Percentiles rank a stretch among this genome's conserved stretches.
Conservation (phyloP, 2,888 invertebrate genomes). For the Ctena decussata region DNA sequence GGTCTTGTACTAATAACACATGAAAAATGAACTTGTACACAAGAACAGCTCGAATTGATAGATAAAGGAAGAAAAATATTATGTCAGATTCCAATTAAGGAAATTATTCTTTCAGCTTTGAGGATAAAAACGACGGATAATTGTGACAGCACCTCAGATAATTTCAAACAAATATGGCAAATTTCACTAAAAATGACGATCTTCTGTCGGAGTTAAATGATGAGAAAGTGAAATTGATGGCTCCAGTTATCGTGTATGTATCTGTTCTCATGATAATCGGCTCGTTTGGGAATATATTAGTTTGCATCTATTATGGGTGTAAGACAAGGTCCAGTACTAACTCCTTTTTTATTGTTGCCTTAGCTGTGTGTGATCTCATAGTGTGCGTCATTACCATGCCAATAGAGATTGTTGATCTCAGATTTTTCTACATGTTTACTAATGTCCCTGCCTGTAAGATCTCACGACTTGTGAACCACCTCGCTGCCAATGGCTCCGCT, state of each 20-base stretch:
- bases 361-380: constrained; percentile 74
- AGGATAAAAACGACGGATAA: too few species aligned
- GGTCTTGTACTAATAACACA: too few species aligned
- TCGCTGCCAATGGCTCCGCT: constrained; percentile 68
- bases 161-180: constrained; percentile 32
- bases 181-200: constrained; percentile 2
- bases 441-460: constrained; percentile 67
- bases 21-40: too few species aligned
- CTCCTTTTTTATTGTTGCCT: constrained; percentile 70
- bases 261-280: constrained; percentile 70
- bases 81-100: too few species aligned
- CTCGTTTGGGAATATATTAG: constrained; percentile 72
- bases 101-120: too few species aligned
- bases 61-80: too few species aligned
- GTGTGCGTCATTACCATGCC: constrained; percentile 73
- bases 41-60: too few species aligned
- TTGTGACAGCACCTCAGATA: too few species aligned
- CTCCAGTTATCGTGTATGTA: constrained; percentile 71
- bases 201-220: constrained; percentile 58
- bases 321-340: constrained; percentile 70
- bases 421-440: constrained; percentile 71
- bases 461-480: constrained; percentile 66
- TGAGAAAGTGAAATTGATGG: constrained; percentile 61
- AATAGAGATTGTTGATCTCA: constrained; percentile 74
- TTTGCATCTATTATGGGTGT: constrained; percentile 69